Conservation (phyloP, 2,113 vertebrate genomes). For the Petaurus breviceps region DNA sequence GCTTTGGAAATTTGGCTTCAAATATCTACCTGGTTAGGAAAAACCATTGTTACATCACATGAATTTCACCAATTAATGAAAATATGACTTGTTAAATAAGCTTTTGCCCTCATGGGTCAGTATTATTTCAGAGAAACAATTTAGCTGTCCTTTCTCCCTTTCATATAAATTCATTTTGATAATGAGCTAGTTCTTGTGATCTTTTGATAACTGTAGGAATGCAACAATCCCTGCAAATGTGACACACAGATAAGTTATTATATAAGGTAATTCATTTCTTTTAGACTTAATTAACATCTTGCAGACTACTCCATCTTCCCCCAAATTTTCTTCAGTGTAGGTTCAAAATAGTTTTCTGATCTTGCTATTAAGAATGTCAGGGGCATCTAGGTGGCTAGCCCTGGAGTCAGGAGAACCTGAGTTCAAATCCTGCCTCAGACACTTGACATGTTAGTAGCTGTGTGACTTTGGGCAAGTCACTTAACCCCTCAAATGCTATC, state of each 20-base stretch:
- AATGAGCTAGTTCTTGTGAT: neutral
- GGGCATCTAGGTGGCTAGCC: too few relatives aligned
- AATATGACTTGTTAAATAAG: neutral
- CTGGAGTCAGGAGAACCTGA: too few relatives aligned
- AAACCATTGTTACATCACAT: neutral
- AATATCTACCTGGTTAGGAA: neutral
- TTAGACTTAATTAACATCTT: neutral
- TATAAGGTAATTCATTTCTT: neutral
- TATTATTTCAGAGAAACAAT: neutral
- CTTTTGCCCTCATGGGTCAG: neutral
- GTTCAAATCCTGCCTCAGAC: too few relatives aligned
- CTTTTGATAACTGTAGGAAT: neutral
- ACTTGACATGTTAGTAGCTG: too few relatives aligned
- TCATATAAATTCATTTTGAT: neutral
- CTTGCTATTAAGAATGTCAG: neutral
- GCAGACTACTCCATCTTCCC: neutral
- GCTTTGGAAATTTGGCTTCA: neutral
- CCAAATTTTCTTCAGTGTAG: neutral
- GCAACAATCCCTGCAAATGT: neutral
- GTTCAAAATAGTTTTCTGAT: neutral
- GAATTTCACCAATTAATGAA: neutral
- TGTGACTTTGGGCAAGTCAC: too few relatives aligned
- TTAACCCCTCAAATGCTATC: too few relatives aligned
- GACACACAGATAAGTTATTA: neutral
- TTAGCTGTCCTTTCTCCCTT: neutral